A percentile compares a stretch with the other conserved stretches of the same genome.
These are phyloP conservation scores for Datnioides undecimradiatus DNA, from an alignment of 2,113 vertebrate genomes.

Conservation along the genomic window DNA sequence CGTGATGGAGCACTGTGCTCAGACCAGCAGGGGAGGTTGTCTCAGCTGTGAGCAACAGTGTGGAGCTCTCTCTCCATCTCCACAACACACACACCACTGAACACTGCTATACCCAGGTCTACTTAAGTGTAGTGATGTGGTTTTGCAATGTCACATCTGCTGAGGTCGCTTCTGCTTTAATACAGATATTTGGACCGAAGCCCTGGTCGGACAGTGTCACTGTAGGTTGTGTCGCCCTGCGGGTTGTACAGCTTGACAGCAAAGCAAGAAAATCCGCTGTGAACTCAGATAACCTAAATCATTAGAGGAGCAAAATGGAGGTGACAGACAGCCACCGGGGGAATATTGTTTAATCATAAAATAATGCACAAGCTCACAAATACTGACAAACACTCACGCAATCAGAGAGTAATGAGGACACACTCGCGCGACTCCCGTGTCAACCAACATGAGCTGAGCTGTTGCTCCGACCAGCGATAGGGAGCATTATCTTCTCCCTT, in stretches of 20 bases:
- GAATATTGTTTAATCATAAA: conserved; percentile 14
- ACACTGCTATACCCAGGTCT: conserved; percentile 36
- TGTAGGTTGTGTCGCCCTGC: conserved; percentile 63
- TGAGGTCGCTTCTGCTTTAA: conserved; percentile 67
- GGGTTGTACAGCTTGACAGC: conserved; percentile 52
- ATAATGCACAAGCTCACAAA: not conserved
- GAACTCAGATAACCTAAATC: conserved; percentile 70
- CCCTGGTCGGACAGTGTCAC: conserved; percentile 52
- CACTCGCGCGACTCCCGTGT: not conserved
- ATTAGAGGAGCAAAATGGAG: conserved; percentile 10
- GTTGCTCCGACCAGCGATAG: conserved; percentile 11
- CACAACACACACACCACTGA: conserved; percentile 39
- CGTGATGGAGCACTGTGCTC: conserved; percentile 73
- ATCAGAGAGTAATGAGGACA: conserved; percentile 29
- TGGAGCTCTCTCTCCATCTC: conserved; percentile 21
- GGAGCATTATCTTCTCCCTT: conserved; percentile 52
- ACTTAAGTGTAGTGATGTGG: conserved; percentile 32
- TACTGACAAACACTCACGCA: not conserved
- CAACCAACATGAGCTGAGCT: conserved; percentile 1
- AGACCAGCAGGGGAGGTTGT: conserved; percentile 79
- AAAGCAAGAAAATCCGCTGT: conserved; percentile 46
- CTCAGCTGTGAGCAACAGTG: conserved; percentile 77
- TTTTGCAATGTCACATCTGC: conserved; percentile 80
- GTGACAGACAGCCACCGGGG: not conserved
- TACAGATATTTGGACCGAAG: conserved; percentile 62